Conservation (phyloP, 2,113 vertebrate genomes). For the Datnioides undecimradiatus region DNA sequence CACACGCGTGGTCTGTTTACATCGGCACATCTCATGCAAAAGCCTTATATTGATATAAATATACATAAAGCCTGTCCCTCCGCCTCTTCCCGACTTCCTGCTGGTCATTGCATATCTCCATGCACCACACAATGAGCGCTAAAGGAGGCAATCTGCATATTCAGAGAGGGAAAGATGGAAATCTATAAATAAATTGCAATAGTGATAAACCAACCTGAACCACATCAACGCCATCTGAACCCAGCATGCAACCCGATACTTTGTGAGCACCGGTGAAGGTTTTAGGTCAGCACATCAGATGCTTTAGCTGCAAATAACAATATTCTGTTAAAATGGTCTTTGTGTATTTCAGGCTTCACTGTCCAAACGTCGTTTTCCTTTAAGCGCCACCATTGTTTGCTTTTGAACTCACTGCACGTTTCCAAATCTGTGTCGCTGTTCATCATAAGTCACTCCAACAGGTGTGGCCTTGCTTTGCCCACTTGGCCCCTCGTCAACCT, state of each 20-base stretch:
- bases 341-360: background rate
- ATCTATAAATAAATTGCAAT: background rate
- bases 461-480: slow-evolving; percentile 48
- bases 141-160: background rate
- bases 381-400: background rate
- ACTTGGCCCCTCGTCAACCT: slow-evolving; percentile 11
- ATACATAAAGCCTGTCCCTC: too few relatives aligned
- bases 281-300: background rate
- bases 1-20: too few relatives aligned
- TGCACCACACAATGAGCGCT: background rate
- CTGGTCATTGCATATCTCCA: background rate
- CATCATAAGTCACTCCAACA: slow-evolving; percentile 49
- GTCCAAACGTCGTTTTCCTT: background rate
- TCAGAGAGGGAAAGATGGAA: background rate
- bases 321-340: background rate
- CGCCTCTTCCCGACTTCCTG: too few relatives aligned
- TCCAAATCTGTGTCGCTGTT: slow-evolving; percentile 8
- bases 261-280: background rate
- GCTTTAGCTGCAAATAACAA: background rate
- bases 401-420: slow-evolving; percentile 2
- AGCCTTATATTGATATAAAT: too few relatives aligned
- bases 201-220: background rate
- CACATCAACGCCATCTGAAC: background rate
- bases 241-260: background rate
- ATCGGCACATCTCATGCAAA: too few relatives aligned